phyloP scores from a whole-genome alignment of 2,113 vertebrate species.

The Pelodiscus sinensis region DNA sequence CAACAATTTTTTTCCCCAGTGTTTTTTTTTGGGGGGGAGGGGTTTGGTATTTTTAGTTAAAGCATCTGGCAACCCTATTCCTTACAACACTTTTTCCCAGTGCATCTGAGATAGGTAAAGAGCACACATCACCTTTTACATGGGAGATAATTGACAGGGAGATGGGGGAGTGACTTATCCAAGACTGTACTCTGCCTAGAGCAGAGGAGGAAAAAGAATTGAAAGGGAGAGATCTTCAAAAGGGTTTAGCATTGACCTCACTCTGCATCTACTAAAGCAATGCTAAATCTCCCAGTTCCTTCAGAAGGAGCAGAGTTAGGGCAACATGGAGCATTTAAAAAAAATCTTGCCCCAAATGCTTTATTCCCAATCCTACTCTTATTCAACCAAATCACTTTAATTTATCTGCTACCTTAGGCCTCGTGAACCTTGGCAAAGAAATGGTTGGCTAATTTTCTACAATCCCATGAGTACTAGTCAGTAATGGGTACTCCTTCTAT shows the following conservation, averaged over 20 bases:
- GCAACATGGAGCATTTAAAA: background rate
- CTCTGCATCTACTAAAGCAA: background rate
- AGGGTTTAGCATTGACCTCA: background rate
- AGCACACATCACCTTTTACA: background rate
- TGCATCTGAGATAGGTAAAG: background rate
- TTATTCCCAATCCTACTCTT: background rate
- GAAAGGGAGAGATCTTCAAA: background rate
- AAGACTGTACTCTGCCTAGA: background rate
- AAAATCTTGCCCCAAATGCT: background rate
- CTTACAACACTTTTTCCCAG: background rate
- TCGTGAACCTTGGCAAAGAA: background rate
- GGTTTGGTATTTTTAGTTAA: no score
- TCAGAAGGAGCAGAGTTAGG: background rate
- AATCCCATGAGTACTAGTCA: background rate
- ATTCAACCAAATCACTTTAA: constrained; percentile 3
- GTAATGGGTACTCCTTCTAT: background rate
- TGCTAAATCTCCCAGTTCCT: background rate
- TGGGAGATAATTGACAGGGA: background rate
- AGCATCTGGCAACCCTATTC: no score
- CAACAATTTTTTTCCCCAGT: no score
- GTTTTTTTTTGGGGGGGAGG: no score
- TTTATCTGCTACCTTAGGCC: background rate
- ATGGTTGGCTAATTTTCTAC: background rate
- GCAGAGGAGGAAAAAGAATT: background rate
- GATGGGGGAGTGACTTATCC: background rate